Conservation (phyloP, 2,797 vertebrate species). For the Dendrocincla fuliginosa region DNA sequence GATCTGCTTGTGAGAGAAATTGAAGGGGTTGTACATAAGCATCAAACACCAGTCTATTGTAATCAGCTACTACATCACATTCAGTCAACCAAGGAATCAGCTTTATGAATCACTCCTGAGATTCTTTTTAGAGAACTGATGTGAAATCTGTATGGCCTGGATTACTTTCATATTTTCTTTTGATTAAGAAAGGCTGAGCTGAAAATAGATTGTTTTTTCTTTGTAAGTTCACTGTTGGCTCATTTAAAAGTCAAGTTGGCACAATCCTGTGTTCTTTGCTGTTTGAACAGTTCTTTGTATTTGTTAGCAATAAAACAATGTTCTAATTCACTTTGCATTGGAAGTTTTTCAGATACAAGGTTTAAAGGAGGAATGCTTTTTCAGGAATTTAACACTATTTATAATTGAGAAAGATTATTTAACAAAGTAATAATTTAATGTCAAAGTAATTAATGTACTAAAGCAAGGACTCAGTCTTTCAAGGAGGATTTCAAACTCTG, state of each 20-base stretch:
- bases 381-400: neutral
- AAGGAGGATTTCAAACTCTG: neutral
- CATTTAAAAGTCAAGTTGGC: neutral
- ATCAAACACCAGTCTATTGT: slow-evolving; percentile 80
- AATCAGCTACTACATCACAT: slow-evolving; percentile 86
- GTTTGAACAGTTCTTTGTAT: slow-evolving; percentile 1
- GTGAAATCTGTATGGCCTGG: neutral
- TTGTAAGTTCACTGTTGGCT: neutral
- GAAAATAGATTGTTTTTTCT: neutral
- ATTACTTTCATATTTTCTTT: neutral
- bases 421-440: neutral
- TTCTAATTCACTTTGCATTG: neutral
- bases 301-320: slow-evolving; percentile 15
- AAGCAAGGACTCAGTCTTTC: neutral
- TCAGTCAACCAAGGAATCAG: slow-evolving; percentile 30
- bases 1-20: slow-evolving; percentile 80
- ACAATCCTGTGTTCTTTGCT: neutral
- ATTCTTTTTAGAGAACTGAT: neutral
- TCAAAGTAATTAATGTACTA: neutral
- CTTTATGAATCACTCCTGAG: neutral
- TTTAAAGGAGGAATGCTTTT: neutral
- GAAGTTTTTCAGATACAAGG: neutral
- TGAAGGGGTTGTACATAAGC: slow-evolving; percentile 83
- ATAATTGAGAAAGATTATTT: neutral
- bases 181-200: neutral